Percentiles rank a stretch among this genome's conserved stretches.
phyloP scores from a whole-genome alignment of 2,113 vertebrate species.

The Larimichthys crocea region DNA sequence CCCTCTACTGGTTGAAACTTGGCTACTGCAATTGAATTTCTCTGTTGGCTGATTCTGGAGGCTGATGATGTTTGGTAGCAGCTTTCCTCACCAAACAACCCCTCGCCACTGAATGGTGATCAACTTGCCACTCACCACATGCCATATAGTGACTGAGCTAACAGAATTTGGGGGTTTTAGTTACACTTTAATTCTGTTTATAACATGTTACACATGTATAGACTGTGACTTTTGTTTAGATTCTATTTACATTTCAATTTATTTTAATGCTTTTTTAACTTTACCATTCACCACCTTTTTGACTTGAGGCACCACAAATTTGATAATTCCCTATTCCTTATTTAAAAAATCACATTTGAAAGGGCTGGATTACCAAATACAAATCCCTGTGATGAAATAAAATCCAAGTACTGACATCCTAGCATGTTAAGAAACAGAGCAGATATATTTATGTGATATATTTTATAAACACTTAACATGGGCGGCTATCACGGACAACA shows the following conservation, averaged over 20 bases:
- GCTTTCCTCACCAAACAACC: too few species aligned
- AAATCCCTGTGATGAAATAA: neutral
- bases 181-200: neutral
- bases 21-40: too few species aligned
- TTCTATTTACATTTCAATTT: neutral
- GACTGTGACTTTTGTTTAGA: neutral
- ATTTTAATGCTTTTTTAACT: neutral
- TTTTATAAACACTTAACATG: too few species aligned
- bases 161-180: too few species aligned
- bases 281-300: neutral
- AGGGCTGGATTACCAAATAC: neutral
- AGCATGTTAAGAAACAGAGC: neutral
- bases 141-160: too few species aligned
- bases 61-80: too few species aligned
- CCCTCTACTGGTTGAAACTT: too few species aligned
- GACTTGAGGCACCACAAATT: neutral
- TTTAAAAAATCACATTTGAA: neutral
- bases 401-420: neutral
- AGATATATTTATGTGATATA: too few species aligned
- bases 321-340: too few species aligned
- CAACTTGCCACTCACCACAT: too few species aligned
- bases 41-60: too few species aligned
- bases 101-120: too few species aligned
- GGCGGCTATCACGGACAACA: neutral
- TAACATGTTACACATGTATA: neutral